Evolutionary conservation across 2,113 vertebrate species (phyloP).

Genomic region (Motacilla alba): DNA sequence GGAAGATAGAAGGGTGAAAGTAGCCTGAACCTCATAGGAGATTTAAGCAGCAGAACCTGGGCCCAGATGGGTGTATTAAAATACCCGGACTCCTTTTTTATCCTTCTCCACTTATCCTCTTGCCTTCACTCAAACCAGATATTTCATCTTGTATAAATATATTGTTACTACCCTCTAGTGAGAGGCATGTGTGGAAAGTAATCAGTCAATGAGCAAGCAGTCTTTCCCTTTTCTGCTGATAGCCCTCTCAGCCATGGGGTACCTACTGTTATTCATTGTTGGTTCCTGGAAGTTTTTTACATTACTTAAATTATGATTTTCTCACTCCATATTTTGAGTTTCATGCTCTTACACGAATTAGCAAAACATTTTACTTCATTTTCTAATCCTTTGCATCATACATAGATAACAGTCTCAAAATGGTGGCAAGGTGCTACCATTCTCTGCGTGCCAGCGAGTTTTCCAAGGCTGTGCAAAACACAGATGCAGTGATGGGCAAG

Average conservation of each 20-base stretch:
- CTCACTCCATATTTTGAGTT: neutral
- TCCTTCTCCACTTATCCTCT: neutral
- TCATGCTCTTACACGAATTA: neutral
- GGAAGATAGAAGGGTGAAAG: neutral
- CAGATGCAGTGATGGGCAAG: neutral
- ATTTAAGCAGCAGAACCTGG: neutral
- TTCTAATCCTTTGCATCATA: neutral
- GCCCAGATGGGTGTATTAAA: neutral
- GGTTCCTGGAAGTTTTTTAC: neutral
- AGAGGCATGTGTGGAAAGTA: neutral
- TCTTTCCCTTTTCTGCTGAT: neutral
- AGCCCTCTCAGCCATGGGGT: neutral
- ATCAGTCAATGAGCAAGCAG: neutral
- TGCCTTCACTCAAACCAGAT: neutral
- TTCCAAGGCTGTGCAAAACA: neutral
- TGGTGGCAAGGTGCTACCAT: rapidly evolving
- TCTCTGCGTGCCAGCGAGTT: rapidly evolving
- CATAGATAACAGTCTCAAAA: neutral
- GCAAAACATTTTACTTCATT: neutral
- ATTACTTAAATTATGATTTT: neutral
- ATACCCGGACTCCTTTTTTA: neutral
- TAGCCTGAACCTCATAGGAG: neutral
- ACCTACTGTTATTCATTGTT: neutral
- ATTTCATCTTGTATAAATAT: neutral
- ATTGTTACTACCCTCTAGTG: neutral